Base-by-base conservation (phyloP, 2,888 invertebrate genomes). In the Agonopterix arenella region DNA sequence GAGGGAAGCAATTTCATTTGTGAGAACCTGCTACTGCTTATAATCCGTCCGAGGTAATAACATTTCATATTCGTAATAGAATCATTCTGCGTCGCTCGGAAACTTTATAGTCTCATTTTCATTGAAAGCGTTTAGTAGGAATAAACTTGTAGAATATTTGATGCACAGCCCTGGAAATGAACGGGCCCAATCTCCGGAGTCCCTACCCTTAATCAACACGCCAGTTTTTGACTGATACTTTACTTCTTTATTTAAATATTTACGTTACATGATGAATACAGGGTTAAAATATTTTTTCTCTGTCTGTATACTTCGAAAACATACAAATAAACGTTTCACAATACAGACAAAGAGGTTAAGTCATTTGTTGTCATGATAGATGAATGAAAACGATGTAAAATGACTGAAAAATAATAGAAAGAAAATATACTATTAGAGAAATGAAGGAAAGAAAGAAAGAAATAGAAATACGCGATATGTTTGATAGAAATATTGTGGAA, bases 61-160 rank as follows among this genome's bases (percentile, higher is more conserved):
- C 86, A 85, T 89, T 89, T 88, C 89, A 89, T 86, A 88, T 88
- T 89, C 88, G 83, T 88, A 89, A 89, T 88, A 85, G 85, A 88
- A 88, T 88, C 86, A 86, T 83, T 88, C 78, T 78, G 80, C 83
- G 85, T 84, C 86, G 83, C 81, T 71, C 75, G 77, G 84, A 82
- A 85, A 88, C 79, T 88, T 89, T 88, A 89, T 86, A 85, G 85
- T 86, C 86, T 85, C 85, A 84, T 88, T 88, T 86, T 88, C 86
- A 88, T 86, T 83, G 85, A 75, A 80, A 86, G 80, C 85, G 85
- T 84, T 88, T 86, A 86, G 85, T 83, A 82, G 74, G 76, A 79
- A 83, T 84, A 83, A 84, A 84, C 83, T 86, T 84, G 80, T 81
- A 82, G 82, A 81, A 80, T 84, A 80, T 80, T 88, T 84, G 84